These are phyloP conservation scores for Murina feae DNA, from an alignment of 2,113 vertebrate species.

Conservation along the genomic window DNA sequence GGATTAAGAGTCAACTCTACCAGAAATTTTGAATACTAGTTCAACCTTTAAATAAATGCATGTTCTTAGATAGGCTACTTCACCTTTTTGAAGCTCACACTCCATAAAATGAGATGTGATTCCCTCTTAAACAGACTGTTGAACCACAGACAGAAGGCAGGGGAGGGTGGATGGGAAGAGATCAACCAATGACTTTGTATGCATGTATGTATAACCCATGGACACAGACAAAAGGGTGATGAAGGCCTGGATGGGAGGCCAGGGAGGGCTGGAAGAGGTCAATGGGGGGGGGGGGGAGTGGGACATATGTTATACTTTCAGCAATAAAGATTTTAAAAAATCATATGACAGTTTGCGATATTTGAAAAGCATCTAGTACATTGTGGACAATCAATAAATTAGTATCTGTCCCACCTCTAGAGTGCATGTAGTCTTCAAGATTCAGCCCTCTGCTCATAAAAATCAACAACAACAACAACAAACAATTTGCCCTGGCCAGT, in stretches of 20 bases:
- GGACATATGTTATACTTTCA: no score
- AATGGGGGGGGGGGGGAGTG: no score
- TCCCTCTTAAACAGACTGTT: not conserved
- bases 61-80: not conserved
- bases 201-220: no score
- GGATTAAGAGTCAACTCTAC: not conserved
- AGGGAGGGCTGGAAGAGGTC: no score
- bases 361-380: not conserved
- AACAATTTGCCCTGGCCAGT: not conserved
- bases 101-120: not conserved
- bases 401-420: not conserved
- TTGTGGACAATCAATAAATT: not conserved
- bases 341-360: not conserved
- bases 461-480: not conserved
- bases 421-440: not conserved
- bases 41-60: not conserved
- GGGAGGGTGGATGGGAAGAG: no score
- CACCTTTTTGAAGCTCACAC: not conserved
- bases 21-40: slow-evolving; percentile 1
- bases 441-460: not conserved
- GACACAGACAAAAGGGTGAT: no score
- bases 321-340: not conserved
- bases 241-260: no score
- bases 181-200: no score
- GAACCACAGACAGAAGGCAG: no score